These are phyloP conservation scores for Tyria jacobaeae DNA, from an alignment of 2,888 invertebrate species.

Conservation along the genomic window DNA sequence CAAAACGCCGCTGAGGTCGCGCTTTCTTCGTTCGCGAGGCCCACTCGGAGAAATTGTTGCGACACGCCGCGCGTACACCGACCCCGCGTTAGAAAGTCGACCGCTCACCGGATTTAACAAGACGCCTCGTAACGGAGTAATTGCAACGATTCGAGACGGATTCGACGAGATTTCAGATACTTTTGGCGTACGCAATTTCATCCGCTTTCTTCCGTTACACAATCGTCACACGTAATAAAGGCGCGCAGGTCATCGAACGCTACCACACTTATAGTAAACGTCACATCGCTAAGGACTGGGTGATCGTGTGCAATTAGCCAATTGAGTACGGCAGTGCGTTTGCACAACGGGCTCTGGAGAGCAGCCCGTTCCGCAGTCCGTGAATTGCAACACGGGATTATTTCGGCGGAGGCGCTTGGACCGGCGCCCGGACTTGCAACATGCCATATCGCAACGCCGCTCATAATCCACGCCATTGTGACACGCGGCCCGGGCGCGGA, in stretches of 20 bases:
- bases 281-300: slow-evolving; percentile 49
- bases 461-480: slow-evolving; percentile 84
- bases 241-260: slow-evolving; percentile 76
- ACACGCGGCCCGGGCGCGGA: slow-evolving; percentile 70
- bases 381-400: slow-evolving; percentile 85
- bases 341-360: slow-evolving; percentile 81
- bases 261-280: slow-evolving; percentile 71
- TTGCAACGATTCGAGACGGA: slow-evolving; percentile 82
- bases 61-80: slow-evolving; percentile 83
- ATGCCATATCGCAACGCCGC: slow-evolving; percentile 84
- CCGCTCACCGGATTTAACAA: slow-evolving; percentile 85
- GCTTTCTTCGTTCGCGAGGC: slow-evolving; percentile 85
- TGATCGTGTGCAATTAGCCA: slow-evolving; percentile 73
- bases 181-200: slow-evolving; percentile 82
- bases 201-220: slow-evolving; percentile 85
- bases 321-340: slow-evolving; percentile 71
- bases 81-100: slow-evolving; percentile 86
- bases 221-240: slow-evolving; percentile 78
- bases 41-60: slow-evolving; percentile 85
- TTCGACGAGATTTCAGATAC: slow-evolving; percentile 77
- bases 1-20: slow-evolving; percentile 85
- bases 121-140: slow-evolving; percentile 82
- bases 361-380: slow-evolving; percentile 83
- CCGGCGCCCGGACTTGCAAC: slow-evolving; percentile 84
- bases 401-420: slow-evolving; percentile 84